phyloP scores from a whole-genome alignment of 1,140 invertebrate genomes.

The Calliopsis andreniformis region DNA sequence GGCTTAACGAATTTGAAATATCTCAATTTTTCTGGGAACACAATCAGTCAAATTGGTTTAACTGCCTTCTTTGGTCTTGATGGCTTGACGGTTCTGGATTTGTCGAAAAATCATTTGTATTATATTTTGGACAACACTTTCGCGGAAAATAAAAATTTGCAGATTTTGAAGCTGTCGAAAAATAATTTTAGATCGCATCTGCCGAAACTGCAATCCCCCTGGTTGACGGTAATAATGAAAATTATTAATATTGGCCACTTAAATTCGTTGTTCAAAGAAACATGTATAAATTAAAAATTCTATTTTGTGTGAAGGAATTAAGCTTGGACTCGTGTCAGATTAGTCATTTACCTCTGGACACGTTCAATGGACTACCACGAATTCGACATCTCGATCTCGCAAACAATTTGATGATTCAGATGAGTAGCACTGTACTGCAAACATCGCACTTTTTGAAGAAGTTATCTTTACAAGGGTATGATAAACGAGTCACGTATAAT shows the following conservation, averaged over 20 bases:
- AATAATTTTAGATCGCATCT: conserved; percentile 75
- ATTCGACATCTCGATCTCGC: conserved; percentile 75
- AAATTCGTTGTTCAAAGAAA: background rate
- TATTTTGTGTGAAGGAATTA: conserved; percentile 66
- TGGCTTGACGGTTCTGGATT: conserved; percentile 72
- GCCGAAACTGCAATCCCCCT: conserved; percentile 66
- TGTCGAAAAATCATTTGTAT: conserved; percentile 74
- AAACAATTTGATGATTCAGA: conserved; percentile 71
- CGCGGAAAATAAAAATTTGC: conserved; percentile 62
- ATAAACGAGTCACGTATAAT: background rate
- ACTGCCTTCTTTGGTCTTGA: conserved; percentile 69
- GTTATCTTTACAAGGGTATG: conserved; percentile 70
- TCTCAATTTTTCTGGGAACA: conserved; percentile 75
- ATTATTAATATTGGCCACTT: conserved; percentile 1
- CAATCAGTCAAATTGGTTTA: conserved; percentile 72
- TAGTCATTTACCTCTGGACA: conserved; percentile 65
- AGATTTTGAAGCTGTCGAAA: conserved; percentile 68
- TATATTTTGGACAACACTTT: conserved; percentile 70
- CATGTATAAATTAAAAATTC: background rate
- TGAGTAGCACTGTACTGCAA: conserved; percentile 59
- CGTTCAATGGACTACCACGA: conserved; percentile 67
- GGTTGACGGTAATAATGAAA: conserved; percentile 64
- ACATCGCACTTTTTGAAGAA: conserved; percentile 51
- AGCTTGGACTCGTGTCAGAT: conserved; percentile 73
- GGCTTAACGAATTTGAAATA: conserved; percentile 72